These are phyloP conservation scores for Chaetorhynchus papuensis DNA, from an alignment of 2,113 vertebrate species.

Conservation along the genomic window DNA sequence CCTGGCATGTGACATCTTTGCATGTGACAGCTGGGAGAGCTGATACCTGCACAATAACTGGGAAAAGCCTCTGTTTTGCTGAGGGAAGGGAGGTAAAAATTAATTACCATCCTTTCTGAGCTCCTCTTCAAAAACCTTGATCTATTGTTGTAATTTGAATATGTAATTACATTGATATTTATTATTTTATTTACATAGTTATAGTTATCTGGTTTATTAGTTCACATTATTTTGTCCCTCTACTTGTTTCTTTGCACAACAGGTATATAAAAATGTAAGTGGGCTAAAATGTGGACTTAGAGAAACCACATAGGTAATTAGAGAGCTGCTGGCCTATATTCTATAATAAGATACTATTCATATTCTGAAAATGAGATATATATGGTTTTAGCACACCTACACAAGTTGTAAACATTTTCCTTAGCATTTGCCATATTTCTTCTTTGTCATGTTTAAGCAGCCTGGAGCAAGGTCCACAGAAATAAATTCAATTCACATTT, in stretches of 20 bases:
- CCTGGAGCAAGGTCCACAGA: background rate
- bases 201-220: background rate
- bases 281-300: background rate
- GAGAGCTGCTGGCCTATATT: background rate
- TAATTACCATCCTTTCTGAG: background rate
- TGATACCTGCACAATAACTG: background rate
- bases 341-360: background rate
- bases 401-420: background rate
- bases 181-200: background rate
- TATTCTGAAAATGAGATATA: background rate
- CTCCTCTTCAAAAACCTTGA: rapidly evolving
- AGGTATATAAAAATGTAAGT: background rate
- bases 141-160: background rate
- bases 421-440: background rate
- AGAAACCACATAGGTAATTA: background rate
- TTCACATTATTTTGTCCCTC: background rate
- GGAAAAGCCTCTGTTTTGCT: background rate
- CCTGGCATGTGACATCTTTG: background rate
- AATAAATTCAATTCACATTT: background rate
- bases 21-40: background rate
- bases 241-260: background rate
- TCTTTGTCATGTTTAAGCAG: background rate
- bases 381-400: background rate
- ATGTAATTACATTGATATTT: background rate
- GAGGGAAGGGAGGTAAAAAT: background rate